Percentiles rank a stretch among this genome's conserved stretches.
phyloP scores from a whole-genome alignment of 2,113 vertebrate genomes.

The Mormoops blainvillei region DNA sequence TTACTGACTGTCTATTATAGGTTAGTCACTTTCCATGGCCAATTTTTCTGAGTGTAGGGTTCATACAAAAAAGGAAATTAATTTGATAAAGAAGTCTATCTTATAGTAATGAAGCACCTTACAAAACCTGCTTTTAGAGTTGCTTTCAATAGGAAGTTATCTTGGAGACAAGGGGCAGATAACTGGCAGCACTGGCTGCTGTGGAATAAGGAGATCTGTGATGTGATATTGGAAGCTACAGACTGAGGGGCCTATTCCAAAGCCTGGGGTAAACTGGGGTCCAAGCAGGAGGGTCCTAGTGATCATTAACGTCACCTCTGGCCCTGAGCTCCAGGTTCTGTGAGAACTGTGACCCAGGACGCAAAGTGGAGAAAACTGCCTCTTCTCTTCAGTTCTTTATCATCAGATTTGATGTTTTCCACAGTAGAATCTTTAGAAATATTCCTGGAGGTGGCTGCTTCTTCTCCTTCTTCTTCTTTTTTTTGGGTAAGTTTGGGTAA shows the following conservation, averaged over 20 bases:
- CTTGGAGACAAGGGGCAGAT: neutral
- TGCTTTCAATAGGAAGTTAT: neutral
- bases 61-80: neutral
- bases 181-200: neutral
- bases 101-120: neutral
- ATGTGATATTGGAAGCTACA: neutral
- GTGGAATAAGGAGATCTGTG: neutral
- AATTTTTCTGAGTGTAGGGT: neutral
- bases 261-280: no score
- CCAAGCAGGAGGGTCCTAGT: neutral
- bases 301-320: neutral
- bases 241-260: neutral
- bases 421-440: neutral
- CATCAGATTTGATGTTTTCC: neutral
- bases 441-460: neutral
- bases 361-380: accelerated
- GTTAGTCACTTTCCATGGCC: neutral
- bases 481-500: neutral
- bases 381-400: neutral
- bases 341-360: accelerated
- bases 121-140: neutral
- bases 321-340: neutral
- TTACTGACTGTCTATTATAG: neutral
- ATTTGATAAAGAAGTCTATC: neutral
- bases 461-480: no score